Conservation (phyloP, 2,797 vertebrate species). For the Arnoldichthys spilopterus region DNA sequence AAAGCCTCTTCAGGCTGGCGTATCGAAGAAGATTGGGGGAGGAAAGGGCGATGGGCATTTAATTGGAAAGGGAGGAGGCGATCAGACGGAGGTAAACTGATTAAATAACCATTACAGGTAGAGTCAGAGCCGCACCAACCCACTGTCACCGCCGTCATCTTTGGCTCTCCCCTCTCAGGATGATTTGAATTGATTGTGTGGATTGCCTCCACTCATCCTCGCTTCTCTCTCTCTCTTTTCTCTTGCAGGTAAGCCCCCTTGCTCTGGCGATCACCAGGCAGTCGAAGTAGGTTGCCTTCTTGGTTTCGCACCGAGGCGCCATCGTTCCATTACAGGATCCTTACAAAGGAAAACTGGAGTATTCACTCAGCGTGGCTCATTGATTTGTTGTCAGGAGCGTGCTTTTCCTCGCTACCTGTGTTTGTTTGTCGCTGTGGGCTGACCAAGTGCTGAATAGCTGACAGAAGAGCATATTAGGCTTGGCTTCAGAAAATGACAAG, state of each 20-base stretch:
- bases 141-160: constrained; percentile 22
- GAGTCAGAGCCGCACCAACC: constrained; percentile 30
- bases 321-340: background rate
- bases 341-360: background rate
- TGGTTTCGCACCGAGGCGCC: constrained; percentile 18
- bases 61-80: constrained; percentile 54
- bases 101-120: constrained; percentile 53
- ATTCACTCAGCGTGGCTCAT: constrained; percentile 8
- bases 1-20: constrained; percentile 42
- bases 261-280: constrained; percentile 19
- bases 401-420: background rate
- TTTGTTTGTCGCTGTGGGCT: background rate
- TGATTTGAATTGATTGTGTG: constrained; percentile 37
- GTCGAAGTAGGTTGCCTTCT: constrained; percentile 46
- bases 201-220: constrained; percentile 9
- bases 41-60: constrained; percentile 48
- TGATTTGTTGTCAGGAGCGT: constrained; percentile 14
- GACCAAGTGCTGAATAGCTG: constrained; percentile 9
- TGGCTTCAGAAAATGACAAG: background rate
- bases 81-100: constrained; percentile 44
- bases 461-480: background rate
- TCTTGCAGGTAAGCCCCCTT: constrained; percentile 59
- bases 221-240: background rate
- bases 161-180: constrained; percentile 27
- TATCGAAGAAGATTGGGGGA: constrained; percentile 29